Percentiles rank a stretch among this genome's conserved stretches.
Evolutionary conservation across 2,113 vertebrate species (phyloP).

Genomic region (Ascaphus truei): DNA sequence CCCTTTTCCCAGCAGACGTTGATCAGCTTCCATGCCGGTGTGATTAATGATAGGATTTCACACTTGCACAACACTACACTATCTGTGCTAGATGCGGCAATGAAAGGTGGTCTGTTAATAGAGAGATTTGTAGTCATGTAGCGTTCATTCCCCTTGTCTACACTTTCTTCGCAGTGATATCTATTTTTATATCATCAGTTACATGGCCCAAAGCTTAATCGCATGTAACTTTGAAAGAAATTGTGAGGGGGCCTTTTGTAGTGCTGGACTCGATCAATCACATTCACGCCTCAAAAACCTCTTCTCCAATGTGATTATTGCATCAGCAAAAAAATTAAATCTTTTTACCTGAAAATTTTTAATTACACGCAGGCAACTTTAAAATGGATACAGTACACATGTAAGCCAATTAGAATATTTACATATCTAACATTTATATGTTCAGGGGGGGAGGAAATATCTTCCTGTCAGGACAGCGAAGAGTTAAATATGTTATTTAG

Average conservation of each 20-base stretch:
- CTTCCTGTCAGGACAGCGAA: too few relatives aligned
- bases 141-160: constrained; percentile 35
- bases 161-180: constrained; percentile 27
- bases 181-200: constrained; percentile 37
- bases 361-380: too few relatives aligned
- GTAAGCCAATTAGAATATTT: too few relatives aligned
- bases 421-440: too few relatives aligned
- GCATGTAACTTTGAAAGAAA: constrained; percentile 35
- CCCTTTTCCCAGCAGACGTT: constrained; percentile 26
- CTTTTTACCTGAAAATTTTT: too few relatives aligned
- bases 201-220: constrained; percentile 36
- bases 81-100: constrained; percentile 36
- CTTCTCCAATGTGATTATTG: constrained; percentile 2
- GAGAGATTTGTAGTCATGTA: constrained; percentile 35
- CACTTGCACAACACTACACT: constrained; percentile 38
- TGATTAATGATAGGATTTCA: constrained; percentile 37
- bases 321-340: too few relatives aligned
- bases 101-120: constrained; percentile 35
- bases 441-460: too few relatives aligned
- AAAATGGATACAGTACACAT: too few relatives aligned
- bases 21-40: constrained; percentile 25
- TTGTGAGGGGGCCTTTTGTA: constrained; percentile 30
- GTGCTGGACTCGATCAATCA: constrained; percentile 22
- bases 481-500: too few relatives aligned
- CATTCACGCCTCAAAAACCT: constrained; percentile 4